Base-by-base conservation (phyloP, 2,797 vertebrate genomes). In the Pelodytes ibericus region DNA sequence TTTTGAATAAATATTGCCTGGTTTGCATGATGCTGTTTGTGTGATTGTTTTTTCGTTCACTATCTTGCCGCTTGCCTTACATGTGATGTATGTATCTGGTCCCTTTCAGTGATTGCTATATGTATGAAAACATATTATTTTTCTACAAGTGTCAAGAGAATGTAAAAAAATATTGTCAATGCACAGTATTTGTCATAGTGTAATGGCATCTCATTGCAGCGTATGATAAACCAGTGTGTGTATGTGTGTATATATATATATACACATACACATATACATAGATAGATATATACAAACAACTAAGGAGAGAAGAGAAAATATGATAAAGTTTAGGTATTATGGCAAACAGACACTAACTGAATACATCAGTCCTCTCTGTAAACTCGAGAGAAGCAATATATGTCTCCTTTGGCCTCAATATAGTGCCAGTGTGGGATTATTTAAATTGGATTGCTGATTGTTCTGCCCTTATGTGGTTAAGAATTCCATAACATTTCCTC, bases 401-500 rank as follows among this genome's bases (percentile, higher is more conserved):
- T 53, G 44, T 53, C 30, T 58, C 57, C 13, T 53, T 24, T 47
- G 7, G 24, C 30, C 31, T 25, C 25, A 6, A 22, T 49, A 25
- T 13, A 18, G 22, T 22, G 8, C 2, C 57, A 74, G 2, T 6
- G n/a, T 20, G 26, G 39, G 30, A 36, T 53, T 10, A 39, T 62
- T 61, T 20, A 53, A 56, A 56, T 15, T 62, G 26, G 8, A 57
- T 36, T 29, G 15, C 15, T 29, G 30, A 63, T 53, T 27, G 29
- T 11, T 4, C n/a, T 53, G 26, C n/a, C n/a, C 25, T 16, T 56
- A 64, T 49, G 26, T 64, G 31, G 59, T 64, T 58, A 41, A 18
- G 29, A 58, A 56, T 64, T 77, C 26, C 31, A 26, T 49, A 60
- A 33, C 36, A 61, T 75, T 68, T 56, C 47, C 74, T 77, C 53